Evolutionary conservation across 2,888 invertebrate genomes (phyloP).

Genomic region (Hirudinaria manillensis): DNA sequence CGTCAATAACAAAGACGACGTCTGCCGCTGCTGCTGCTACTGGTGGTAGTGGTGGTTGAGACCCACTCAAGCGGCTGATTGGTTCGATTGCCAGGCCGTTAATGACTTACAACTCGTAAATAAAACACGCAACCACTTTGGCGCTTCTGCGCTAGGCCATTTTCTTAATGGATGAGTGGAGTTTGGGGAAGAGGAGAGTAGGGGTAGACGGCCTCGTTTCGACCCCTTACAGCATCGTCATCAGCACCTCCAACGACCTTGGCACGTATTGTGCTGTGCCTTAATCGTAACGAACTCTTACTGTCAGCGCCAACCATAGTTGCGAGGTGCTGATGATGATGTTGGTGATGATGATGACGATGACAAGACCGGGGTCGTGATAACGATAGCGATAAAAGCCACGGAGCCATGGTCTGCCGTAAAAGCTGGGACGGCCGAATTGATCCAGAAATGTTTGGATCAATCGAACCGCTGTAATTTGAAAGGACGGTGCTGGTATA

Average conservation of each 20-base stretch:
- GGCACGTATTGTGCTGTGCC: neutral
- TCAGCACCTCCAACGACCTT: no score
- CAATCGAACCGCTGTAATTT: no score
- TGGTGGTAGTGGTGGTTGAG: neutral
- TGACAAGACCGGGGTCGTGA: neutral
- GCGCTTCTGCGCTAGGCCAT: neutral
- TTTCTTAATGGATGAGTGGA: no score
- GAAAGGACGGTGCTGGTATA: no score
- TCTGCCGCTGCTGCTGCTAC: neutral
- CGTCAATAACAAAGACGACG: neutral
- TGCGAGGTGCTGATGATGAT: constrained; percentile 7
- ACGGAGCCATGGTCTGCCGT: no score
- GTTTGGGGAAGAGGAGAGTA: no score
- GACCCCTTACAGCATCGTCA: no score
- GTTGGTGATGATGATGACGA: neutral
- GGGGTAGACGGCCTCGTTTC: no score
- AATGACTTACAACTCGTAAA: neutral
- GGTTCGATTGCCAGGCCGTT: constrained; percentile 2
- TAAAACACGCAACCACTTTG: neutral
- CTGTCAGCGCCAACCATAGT: no score
- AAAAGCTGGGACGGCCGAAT: no score
- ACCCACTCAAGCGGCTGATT: neutral
- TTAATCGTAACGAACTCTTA: neutral
- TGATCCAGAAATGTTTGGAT: no score
- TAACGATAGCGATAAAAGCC: neutral